Percentiles rank a stretch among this genome's conserved stretches.
Evolutionary conservation across 1,140 invertebrate species (phyloP).

Genomic region (Drosophila serrata): DNA sequence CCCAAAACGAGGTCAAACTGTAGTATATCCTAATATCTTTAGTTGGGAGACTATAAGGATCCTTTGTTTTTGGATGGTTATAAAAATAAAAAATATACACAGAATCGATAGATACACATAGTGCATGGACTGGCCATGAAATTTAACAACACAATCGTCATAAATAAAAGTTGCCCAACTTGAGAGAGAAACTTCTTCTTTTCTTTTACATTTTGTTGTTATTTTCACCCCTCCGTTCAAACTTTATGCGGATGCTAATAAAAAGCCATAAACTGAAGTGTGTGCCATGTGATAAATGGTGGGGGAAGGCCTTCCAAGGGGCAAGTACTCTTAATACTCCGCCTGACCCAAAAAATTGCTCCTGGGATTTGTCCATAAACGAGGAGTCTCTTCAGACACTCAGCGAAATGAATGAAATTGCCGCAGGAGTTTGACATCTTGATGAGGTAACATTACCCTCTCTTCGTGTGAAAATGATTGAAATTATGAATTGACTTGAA

Average conservation of each 20-base stretch:
- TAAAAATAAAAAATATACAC: slow-evolving; percentile 13
- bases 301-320: not conserved
- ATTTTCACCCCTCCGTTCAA: slow-evolving; percentile 22
- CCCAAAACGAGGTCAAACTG: not conserved
- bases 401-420: slow-evolving; percentile 51
- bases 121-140: slow-evolving; percentile 13
- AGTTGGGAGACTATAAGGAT: slow-evolving; percentile 33
- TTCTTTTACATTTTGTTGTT: slow-evolving; percentile 3
- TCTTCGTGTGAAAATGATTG: slow-evolving; percentile 11
- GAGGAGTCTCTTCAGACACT: slow-evolving; percentile 34
- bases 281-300: slow-evolving; percentile 46
- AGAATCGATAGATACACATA: slow-evolving; percentile 20
- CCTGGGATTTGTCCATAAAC: slow-evolving; percentile 58
- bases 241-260: slow-evolving; percentile 42
- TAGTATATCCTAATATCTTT: not conserved
- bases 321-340: slow-evolving; percentile 12
- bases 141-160: slow-evolving; percentile 45
- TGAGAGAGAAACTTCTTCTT: slow-evolving; percentile 1
- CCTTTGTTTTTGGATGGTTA: slow-evolving; percentile 19
- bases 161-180: slow-evolving; percentile 34
- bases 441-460: slow-evolving; percentile 1
- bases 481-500: slow-evolving; percentile 27
- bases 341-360: slow-evolving; percentile 37
- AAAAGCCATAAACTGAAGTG: slow-evolving; percentile 53
- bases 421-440: slow-evolving; percentile 8